Conservation (phyloP, 2,888 invertebrate genomes). For the Glomeris marginata region DNA sequence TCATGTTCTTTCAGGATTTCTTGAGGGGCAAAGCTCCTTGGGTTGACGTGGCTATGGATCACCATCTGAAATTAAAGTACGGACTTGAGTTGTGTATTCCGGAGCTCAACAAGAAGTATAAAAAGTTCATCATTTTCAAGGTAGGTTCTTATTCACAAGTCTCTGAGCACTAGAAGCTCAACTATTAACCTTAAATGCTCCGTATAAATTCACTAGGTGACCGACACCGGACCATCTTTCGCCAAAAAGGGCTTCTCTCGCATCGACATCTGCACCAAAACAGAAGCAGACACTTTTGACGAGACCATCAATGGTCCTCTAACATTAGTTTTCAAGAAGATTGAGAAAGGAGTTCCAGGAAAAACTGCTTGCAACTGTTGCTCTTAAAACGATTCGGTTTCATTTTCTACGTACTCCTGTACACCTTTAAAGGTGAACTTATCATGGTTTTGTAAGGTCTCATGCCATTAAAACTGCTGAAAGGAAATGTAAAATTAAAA, state of each 20-base stretch:
- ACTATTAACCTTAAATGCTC: too few species aligned
- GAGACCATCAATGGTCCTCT: constrained; percentile 10
- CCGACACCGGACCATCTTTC: constrained; percentile 11
- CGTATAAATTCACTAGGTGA: too few species aligned
- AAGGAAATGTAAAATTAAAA: too few species aligned
- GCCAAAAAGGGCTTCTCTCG: constrained; percentile 8
- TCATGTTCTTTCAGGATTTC: not conserved
- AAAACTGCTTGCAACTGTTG: too few species aligned
- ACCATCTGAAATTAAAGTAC: constrained; percentile 8
- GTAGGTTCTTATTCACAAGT: too few species aligned
- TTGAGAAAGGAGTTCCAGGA: too few species aligned
- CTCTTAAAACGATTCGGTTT: too few species aligned
- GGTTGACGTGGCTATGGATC: constrained; percentile 12
- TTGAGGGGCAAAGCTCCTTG: constrained; percentile 7
- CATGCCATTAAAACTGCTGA: too few species aligned
- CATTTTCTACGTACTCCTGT: too few species aligned
- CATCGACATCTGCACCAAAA: constrained; percentile 10
- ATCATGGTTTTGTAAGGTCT: too few species aligned
- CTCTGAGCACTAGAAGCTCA: too few species aligned
- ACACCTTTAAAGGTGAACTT: too few species aligned
- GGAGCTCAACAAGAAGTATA: constrained; percentile 11
- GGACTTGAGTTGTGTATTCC: constrained; percentile 11
- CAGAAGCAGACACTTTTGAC: constrained; percentile 12
- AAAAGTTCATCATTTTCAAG: constrained; percentile 8
- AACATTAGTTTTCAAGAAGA: constrained; percentile 5